A percentile compares a stretch with the other conserved stretches of the same genome.
Evolutionary conservation across 92 coral and sea anemone species (phyloP).

Genomic region (Umimayanthus kanabou): DNA sequence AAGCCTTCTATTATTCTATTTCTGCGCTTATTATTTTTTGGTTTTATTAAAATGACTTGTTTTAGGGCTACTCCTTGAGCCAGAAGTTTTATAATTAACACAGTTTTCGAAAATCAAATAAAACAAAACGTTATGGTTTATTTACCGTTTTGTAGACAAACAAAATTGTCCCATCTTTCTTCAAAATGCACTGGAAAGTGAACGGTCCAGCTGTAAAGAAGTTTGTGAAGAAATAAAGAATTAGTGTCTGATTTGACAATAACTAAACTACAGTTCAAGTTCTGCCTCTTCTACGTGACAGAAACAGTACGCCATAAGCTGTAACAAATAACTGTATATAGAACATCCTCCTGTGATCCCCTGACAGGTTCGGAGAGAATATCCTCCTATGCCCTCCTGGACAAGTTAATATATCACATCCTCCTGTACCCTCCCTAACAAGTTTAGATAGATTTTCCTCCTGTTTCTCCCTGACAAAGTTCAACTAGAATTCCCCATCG

Average conservation of each 20-base stretch:
- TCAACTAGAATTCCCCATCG: background rate
- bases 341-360: background rate
- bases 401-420: background rate
- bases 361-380: no score
- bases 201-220: conserved; percentile 74
- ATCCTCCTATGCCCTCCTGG: background rate
- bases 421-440: no score
- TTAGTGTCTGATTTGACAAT: background rate
- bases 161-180: conserved; percentile 78
- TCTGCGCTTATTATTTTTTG: no score
- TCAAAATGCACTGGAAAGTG: conserved; percentile 85
- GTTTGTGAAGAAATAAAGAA: background rate
- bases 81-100: no score
- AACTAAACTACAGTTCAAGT: background rate
- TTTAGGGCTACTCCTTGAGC: no score
- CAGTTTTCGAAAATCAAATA: no score
- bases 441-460: background rate
- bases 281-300: no score
- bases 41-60: no score
- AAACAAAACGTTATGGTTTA: background rate
- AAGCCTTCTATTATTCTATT: no score
- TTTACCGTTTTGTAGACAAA: conserved; percentile 84
- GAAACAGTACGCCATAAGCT: no score
- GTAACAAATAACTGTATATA: no score
- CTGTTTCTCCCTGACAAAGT: background rate